Base-by-base conservation (phyloP, 2,797 vertebrate genomes). In the Cossypha polioptera region DNA sequence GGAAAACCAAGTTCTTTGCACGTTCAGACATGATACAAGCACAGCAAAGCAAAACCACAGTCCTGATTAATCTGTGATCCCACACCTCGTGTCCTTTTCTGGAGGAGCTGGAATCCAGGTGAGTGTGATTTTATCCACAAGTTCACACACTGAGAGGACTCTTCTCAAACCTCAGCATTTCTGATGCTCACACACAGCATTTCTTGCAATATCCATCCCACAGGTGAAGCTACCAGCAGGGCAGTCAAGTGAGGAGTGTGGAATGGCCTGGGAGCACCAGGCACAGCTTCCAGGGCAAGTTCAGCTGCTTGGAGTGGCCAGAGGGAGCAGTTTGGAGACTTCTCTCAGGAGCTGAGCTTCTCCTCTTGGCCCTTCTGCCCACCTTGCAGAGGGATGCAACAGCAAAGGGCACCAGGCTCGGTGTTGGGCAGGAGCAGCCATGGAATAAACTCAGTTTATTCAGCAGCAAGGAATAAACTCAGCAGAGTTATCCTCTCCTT, bases 11-110 rank as follows among this genome's bases (percentile, higher is more conserved):
- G 35, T 12, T 78, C 94, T 96, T 45, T 78, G 95, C 89, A 91
- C 3, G 92, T 87, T 96, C 95, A 96, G 68, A 91, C 93, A 94
- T 11, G 87, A 86, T 83, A 96, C 87, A 97, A 93, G 59, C 74
- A 90, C 80, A 65, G 8, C 68, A 83, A 36, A 86, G 40, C n/a
- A 82, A 93, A 89, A 59, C 19, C 77, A 79, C 86, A 96, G 84
- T 83, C 86, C 95, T 4, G 1, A 11, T 40, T 8, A 2, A 10
- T 66, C 5, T 61, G 63, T 8, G 50, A 47, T 75, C 77, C 26
- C 53, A 40, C 17, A 12, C 15, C 76, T 81, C 55, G 42, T 57
- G 57, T 58, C 75, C 85, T 55, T 66, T n/a, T 11, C 50, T 2
- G 31, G 36, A 80, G 91, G 55, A 83, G 86, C 24, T 36, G 81